Evolutionary conservation across 2,888 invertebrate genomes (phyloP).

Genomic region (Cataglyphis livida): DNA sequence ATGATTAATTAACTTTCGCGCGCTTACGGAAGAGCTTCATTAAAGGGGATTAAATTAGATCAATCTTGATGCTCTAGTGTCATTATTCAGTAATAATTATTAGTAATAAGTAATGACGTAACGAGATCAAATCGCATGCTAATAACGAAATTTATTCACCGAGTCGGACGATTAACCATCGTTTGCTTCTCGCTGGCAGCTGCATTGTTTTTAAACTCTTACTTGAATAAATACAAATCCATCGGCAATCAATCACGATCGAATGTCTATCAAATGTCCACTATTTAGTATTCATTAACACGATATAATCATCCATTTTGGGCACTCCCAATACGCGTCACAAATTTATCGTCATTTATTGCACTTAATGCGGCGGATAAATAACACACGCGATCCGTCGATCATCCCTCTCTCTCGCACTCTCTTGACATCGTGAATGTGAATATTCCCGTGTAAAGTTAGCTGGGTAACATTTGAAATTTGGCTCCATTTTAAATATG

Average conservation of each 20-base stretch:
- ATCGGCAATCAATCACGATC: not conserved
- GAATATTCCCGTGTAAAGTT: too few species aligned
- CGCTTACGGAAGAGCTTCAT: too few species aligned
- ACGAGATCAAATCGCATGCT: too few species aligned
- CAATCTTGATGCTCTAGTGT: too few species aligned
- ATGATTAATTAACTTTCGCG: too few species aligned
- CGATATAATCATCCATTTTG: not conserved
- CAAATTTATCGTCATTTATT: not conserved
- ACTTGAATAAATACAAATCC: not conserved
- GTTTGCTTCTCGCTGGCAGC: not conserved
- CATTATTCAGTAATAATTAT: too few species aligned
- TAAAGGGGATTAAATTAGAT: too few species aligned
- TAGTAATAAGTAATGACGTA: not conserved
- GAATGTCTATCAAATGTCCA: not conserved
- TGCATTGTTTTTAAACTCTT: not conserved
- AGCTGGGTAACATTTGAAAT: too few species aligned
- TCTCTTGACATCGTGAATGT: too few species aligned
- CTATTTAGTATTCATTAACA: not conserved
- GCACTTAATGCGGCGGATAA: not conserved
- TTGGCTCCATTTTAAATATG: too few species aligned
- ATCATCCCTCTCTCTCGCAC: not conserved
- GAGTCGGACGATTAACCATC: not conserved
- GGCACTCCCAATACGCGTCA: not conserved
- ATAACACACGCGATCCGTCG: not conserved
- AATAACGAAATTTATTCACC: slow-evolving; percentile 2